A percentile compares a stretch with the other conserved stretches of the same genome.
Conservation (phyloP, 2,113 vertebrate species). For the Lamprotornis superbus region DNA sequence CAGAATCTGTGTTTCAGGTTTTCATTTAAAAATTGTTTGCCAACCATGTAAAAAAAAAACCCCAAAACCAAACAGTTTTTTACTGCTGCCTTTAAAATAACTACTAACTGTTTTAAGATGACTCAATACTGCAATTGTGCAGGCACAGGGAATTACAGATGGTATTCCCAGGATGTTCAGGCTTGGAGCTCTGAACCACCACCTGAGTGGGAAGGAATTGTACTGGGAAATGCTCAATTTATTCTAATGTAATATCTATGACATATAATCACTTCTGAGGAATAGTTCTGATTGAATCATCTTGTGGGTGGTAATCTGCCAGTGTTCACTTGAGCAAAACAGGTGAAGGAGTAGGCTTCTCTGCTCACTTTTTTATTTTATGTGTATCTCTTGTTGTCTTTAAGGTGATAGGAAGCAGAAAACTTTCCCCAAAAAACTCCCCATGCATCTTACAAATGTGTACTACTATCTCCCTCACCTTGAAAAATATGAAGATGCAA, state of each 20-base stretch:
- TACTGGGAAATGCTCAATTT: background rate
- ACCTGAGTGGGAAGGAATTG: background rate
- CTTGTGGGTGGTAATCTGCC: background rate
- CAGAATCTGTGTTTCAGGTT: background rate
- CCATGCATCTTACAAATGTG: slow-evolving; percentile 55
- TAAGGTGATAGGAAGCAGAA: slow-evolving; percentile 52
- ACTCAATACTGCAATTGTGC: background rate
- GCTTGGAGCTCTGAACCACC: background rate
- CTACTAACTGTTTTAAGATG: background rate
- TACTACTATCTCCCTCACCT: slow-evolving; percentile 83
- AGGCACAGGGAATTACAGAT: background rate
- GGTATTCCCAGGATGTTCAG: background rate
- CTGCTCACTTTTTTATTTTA: background rate
- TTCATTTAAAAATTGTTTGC: background rate
- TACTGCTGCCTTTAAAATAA: background rate
- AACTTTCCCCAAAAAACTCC: background rate
- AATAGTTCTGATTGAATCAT: background rate
- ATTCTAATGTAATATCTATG: background rate
- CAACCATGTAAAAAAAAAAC: background rate
- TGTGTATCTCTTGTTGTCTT: background rate
- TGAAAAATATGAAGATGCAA: slow-evolving; percentile 54
- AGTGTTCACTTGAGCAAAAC: background rate
- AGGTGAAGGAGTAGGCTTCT: background rate
- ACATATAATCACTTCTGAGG: background rate
- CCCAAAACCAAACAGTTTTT: background rate